Conservation (phyloP, 2,113 vertebrate species). For the Crotalus tigris region DNA sequence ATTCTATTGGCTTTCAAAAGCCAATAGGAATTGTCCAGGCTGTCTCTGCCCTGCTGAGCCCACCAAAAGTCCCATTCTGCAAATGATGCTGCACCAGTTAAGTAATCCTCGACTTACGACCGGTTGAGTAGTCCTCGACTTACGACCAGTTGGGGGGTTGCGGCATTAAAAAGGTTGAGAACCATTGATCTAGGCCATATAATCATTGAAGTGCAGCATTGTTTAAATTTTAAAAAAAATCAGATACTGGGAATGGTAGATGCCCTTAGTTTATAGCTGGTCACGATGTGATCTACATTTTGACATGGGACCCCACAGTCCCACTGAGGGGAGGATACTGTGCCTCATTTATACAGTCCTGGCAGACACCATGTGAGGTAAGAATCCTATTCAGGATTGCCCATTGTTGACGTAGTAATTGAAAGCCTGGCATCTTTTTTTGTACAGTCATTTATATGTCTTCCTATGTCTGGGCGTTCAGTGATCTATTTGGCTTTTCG, state of each 20-base stretch:
- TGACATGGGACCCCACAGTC: not conserved
- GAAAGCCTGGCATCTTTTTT: not conserved
- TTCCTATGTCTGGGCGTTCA: not conserved
- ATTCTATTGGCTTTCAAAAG: too few species aligned
- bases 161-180: too few species aligned
- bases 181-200: not conserved
- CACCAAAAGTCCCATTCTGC: too few species aligned
- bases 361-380: not conserved
- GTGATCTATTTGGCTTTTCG: not conserved
- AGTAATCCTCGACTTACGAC: too few species aligned
- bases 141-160: too few species aligned
- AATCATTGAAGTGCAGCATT: not conserved
- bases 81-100: too few species aligned
- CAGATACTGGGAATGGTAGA: too few species aligned
- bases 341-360: not conserved
- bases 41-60: too few species aligned
- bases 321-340: not conserved
- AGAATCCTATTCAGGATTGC: not conserved
- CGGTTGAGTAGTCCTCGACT: too few species aligned
- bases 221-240: not conserved
- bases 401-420: not conserved
- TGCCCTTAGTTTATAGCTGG: not conserved
- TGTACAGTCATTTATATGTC: not conserved
- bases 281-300: not conserved
- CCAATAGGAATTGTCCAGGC: too few species aligned